A percentile compares a stretch with the other conserved stretches of the same genome.
phyloP scores from a whole-genome alignment of 64 coral and sea anemone species.

The Hydrozoanthus tunicans region DNA sequence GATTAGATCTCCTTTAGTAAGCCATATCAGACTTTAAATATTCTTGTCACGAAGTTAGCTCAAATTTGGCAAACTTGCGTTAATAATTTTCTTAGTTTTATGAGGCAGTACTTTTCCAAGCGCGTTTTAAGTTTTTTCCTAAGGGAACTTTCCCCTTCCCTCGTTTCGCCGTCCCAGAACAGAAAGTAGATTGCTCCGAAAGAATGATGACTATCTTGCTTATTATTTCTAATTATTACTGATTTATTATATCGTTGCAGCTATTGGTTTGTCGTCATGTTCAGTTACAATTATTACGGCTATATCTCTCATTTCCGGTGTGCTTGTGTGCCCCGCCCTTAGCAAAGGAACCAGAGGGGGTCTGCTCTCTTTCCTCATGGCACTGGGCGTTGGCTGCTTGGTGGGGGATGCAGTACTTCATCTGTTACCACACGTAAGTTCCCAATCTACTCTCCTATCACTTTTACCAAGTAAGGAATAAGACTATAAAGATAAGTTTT shows the following conservation, averaged over 20 bases:
- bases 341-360: slow-evolving; percentile 10
- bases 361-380: slow-evolving; percentile 74
- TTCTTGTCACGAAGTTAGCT: too few species aligned
- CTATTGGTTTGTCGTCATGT: slow-evolving; percentile 45
- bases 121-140: too few species aligned
- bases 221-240: not conserved
- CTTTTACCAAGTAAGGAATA: not conserved
- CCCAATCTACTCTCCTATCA: not conserved
- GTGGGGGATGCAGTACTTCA: slow-evolving; percentile 88
- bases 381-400: slow-evolving; percentile 81
- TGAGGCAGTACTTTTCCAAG: too few species aligned
- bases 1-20: too few species aligned
- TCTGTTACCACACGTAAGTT: slow-evolving; percentile 90
- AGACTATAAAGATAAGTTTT: not conserved
- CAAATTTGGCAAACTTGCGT: too few species aligned
- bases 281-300: slow-evolving; percentile 56
- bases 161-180: too few species aligned
- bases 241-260: not conserved
- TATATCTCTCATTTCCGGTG: slow-evolving; percentile 49
- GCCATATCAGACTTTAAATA: too few species aligned
- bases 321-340: slow-evolving; percentile 56
- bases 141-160: too few species aligned
- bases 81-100: too few species aligned
- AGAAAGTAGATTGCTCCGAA: too few species aligned
- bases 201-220: too few species aligned